A percentile compares a stretch with the other conserved stretches of the same genome.
Conservation (phyloP, 2,113 vertebrate species). For the Tapirus terrestris region DNA sequence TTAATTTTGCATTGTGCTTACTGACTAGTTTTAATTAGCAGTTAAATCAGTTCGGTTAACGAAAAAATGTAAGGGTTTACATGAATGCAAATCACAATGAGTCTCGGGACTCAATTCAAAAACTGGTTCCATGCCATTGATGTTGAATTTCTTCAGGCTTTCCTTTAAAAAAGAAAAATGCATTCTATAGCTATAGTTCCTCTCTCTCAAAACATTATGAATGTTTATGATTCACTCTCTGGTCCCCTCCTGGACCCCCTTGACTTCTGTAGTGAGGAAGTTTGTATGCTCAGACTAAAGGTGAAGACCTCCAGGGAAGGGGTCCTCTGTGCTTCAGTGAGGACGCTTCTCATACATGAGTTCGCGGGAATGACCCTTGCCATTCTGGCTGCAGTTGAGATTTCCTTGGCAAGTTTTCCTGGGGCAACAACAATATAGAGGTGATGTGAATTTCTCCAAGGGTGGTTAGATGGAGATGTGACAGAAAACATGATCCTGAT, state of each 20-base stretch:
- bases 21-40: slow-evolving; percentile 90
- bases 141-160: slow-evolving; percentile 83
- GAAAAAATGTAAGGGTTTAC: slow-evolving; percentile 86
- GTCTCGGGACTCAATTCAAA: slow-evolving; percentile 78
- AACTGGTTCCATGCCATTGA: slow-evolving; percentile 83
- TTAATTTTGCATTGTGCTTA: slow-evolving; percentile 90
- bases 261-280: background rate
- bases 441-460: background rate
- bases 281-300: background rate
- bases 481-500: background rate
- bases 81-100: slow-evolving; percentile 85
- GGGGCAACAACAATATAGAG: background rate
- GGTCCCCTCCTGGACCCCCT: background rate
- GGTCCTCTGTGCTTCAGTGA: background rate
- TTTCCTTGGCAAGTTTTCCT: background rate
- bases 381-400: background rate
- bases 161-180: slow-evolving; percentile 48
- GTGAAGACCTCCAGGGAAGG: background rate
- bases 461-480: background rate
- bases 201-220: slow-evolving; percentile 50
- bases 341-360: background rate
- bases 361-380: background rate
- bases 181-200: background rate
- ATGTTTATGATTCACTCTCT: slow-evolving; percentile 75
- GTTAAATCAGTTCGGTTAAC: slow-evolving; percentile 90